Evolutionary conservation across 2,113 vertebrate genomes (phyloP).

Genomic region (Semnopithecus entellus): DNA sequence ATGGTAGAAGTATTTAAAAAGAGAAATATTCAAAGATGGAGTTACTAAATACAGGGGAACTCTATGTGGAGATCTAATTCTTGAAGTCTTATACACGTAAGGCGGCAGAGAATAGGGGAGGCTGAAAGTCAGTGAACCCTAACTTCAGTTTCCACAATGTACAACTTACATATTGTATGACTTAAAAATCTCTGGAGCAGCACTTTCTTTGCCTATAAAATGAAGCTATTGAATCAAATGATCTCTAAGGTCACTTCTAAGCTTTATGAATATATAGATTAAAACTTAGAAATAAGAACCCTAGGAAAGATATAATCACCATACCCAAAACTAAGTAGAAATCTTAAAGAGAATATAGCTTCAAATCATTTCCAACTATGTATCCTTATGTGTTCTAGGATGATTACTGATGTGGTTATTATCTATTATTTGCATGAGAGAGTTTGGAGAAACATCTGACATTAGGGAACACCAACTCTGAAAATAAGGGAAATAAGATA

Average conservation of each 20-base stretch:
- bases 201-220: constrained; percentile 39
- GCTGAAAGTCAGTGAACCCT: neutral
- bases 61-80: neutral
- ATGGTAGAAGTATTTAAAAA: neutral
- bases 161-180: neutral
- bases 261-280: constrained; percentile 39
- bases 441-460: neutral
- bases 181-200: constrained; percentile 28
- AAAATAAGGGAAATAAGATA: neutral
- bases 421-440: constrained; percentile 21
- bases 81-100: neutral
- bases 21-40: constrained; percentile 9
- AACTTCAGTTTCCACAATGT: neutral
- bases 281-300: neutral
- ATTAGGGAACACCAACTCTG: neutral
- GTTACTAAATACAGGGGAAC: neutral
- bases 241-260: constrained; percentile 66
- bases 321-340: neutral
- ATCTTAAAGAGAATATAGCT: neutral
- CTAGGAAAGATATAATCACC: constrained; percentile 17
- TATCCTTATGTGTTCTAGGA: neutral
- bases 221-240: constrained; percentile 27
- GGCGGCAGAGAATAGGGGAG: neutral
- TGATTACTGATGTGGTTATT: neutral
- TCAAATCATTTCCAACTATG: neutral